Percentiles rank a stretch among this genome's conserved stretches.
These are phyloP conservation scores for Haliaeetus leucogaster DNA, from an alignment of 2,113 vertebrate genomes.

Conservation along the genomic window DNA sequence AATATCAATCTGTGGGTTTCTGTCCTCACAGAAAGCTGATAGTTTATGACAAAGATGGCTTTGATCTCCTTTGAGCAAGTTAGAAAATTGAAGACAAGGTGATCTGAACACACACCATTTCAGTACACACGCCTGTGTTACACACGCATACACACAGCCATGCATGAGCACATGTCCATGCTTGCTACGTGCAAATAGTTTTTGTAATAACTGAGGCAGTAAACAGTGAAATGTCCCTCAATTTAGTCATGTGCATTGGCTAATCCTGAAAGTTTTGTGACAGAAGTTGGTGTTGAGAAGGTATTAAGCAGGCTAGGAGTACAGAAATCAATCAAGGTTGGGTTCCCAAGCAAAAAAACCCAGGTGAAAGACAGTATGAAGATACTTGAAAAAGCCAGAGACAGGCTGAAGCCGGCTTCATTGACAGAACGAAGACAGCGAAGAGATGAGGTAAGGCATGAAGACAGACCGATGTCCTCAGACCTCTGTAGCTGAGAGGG, in stretches of 20 bases:
- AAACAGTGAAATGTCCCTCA: not conserved
- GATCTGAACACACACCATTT: not conserved
- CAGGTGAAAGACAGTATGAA: not conserved
- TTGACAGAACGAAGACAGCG: accelerated
- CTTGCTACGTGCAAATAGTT: not conserved
- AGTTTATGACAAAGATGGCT: not conserved
- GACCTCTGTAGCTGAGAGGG: not conserved
- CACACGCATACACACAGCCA: accelerated
- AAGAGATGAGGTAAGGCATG: not conserved
- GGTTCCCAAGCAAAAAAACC: not conserved
- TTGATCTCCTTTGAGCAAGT: not conserved
- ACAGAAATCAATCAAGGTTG: not conserved
- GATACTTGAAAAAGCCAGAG: not conserved
- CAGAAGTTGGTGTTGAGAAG: not conserved
- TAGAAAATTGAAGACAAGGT: not conserved
- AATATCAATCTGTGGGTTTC: not conserved
- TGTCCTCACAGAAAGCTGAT: not conserved
- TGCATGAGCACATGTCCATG: accelerated
- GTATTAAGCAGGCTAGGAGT: not conserved
- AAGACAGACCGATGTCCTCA: not conserved
- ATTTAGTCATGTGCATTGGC: not conserved
- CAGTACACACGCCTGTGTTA: not conserved
- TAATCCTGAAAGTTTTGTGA: not conserved
- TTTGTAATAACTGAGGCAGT: not conserved
- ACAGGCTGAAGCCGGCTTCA: not conserved